phyloP scores from a whole-genome alignment of 2,113 vertebrate species.

The Piaya cayana region DNA sequence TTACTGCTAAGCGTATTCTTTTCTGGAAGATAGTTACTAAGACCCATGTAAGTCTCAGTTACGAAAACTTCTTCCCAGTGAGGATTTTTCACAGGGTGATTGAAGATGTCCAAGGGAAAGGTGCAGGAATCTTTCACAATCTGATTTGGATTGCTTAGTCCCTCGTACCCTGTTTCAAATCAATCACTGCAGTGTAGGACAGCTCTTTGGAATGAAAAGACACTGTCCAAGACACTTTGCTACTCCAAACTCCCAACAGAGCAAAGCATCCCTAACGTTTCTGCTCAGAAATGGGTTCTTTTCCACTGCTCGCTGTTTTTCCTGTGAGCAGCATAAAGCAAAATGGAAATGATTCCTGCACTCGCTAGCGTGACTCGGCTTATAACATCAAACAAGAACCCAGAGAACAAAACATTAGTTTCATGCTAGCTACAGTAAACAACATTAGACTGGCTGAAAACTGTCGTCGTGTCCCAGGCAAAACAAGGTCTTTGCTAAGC shows the following conservation, averaged over 20 bases:
- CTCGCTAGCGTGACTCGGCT: slow-evolving; percentile 38
- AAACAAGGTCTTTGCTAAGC: slow-evolving; percentile 56
- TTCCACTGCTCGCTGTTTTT: slow-evolving; percentile 17
- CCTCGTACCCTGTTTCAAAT: neutral
- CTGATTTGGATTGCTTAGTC: neutral
- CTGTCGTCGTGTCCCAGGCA: slow-evolving; percentile 31
- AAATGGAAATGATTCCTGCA: slow-evolving; percentile 54
- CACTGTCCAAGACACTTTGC: neutral
- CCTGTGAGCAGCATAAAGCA: slow-evolving; percentile 1
- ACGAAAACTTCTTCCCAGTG: neutral
- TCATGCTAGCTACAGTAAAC: slow-evolving; percentile 56
- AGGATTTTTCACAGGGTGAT: neutral
- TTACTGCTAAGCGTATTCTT: slow-evolving; percentile 8
- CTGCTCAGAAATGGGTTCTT: neutral
- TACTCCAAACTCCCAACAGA: neutral
- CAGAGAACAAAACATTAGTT: slow-evolving; percentile 56
- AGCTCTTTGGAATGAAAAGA: slow-evolving; percentile 6
- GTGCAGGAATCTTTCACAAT: neutral
- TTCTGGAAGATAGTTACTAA: neutral
- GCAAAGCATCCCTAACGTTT: neutral
- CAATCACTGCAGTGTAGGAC: neutral
- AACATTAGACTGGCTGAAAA: slow-evolving; percentile 42
- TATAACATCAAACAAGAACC: slow-evolving; percentile 53
- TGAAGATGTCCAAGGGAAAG: neutral
- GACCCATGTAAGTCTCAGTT: neutral